phyloP scores from a whole-genome alignment of 2,888 invertebrate species.

The Eupithecia insigniata region DNA sequence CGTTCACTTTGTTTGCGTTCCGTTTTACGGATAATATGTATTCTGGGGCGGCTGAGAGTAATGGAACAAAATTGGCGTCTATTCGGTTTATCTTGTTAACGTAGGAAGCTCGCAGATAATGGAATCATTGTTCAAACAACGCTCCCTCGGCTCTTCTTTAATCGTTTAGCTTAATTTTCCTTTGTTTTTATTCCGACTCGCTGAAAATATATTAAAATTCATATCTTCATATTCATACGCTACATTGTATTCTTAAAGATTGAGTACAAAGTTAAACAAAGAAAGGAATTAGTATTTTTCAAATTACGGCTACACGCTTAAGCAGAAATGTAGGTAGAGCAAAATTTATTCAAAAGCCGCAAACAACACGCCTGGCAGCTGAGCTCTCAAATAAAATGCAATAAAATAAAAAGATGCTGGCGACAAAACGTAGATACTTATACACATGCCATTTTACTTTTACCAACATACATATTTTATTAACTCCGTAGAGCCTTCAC shows the following conservation, averaged over 20 bases:
- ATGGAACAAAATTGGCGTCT: conserved; percentile 81
- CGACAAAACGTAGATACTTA: conserved; percentile 82
- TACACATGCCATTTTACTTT: conserved; percentile 58
- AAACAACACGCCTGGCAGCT: conserved; percentile 79
- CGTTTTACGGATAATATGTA: conserved; percentile 82
- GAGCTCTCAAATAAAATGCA: conserved; percentile 81
- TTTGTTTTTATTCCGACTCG: conserved; percentile 62
- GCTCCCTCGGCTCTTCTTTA: conserved; percentile 73
- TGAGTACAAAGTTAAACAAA: not conserved
- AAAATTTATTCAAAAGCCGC: conserved; percentile 67
- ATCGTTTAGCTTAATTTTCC: conserved; percentile 78
- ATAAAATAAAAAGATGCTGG: conserved; percentile 81
- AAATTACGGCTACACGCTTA: conserved; percentile 37
- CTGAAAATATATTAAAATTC: not conserved
- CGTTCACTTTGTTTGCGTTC: conserved; percentile 83
- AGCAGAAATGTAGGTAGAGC: conserved; percentile 49
- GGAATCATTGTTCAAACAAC: conserved; percentile 76
- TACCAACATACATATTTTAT: conserved; percentile 23
- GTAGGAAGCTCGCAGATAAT: conserved; percentile 72
- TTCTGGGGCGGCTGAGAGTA: conserved; percentile 75
- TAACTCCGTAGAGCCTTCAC: conserved; percentile 27
- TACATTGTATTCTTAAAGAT: not conserved
- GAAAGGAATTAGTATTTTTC: not conserved
- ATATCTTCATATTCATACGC: not conserved
- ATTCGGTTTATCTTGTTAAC: conserved; percentile 78